These are phyloP conservation scores for Kryphioiulus occultus DNA, from an alignment of 2,888 invertebrate genomes.

Conservation along the genomic window DNA sequence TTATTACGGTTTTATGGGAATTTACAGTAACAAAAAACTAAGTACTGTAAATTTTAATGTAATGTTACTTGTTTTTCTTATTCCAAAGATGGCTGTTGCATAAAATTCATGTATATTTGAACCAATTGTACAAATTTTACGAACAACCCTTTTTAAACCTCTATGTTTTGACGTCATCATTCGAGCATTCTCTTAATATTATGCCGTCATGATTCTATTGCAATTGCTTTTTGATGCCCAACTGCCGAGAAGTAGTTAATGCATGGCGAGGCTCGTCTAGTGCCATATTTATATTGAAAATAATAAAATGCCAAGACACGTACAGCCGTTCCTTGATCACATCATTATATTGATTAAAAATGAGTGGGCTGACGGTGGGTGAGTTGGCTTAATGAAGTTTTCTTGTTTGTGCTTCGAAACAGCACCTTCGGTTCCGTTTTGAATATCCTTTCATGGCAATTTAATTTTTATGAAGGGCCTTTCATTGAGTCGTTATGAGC, in stretches of 20 bases:
- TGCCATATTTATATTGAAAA: conserved; percentile 21
- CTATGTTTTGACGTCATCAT: not conserved
- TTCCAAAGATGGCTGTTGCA: not conserved
- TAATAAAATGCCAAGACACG: conserved; percentile 36
- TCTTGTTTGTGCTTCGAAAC: conserved; percentile 42
- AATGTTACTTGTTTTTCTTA: not conserved
- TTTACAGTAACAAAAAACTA: too few relatives aligned
- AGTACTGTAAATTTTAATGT: too few relatives aligned
- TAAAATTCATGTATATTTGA: too few relatives aligned
- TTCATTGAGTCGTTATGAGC: conserved; percentile 44
- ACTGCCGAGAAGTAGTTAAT: not conserved
- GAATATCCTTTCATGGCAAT: conserved; percentile 46
- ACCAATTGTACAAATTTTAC: not conserved
- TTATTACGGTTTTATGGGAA: too few relatives aligned
- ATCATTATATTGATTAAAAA: conserved; percentile 39
- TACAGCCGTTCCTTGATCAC: conserved; percentile 32
- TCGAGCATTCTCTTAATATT: not conserved
- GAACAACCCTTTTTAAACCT: not conserved
- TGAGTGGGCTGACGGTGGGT: conserved; percentile 15
- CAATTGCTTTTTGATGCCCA: not conserved
- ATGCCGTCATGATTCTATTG: not conserved
- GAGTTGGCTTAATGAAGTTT: conserved; percentile 43
- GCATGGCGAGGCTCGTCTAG: not conserved
- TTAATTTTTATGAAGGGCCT: conserved; percentile 47
- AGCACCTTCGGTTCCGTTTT: conserved; percentile 42